Evolutionary conservation across 2,888 invertebrate species (phyloP).

Genomic region (Callyntrura guangdongensis): DNA sequence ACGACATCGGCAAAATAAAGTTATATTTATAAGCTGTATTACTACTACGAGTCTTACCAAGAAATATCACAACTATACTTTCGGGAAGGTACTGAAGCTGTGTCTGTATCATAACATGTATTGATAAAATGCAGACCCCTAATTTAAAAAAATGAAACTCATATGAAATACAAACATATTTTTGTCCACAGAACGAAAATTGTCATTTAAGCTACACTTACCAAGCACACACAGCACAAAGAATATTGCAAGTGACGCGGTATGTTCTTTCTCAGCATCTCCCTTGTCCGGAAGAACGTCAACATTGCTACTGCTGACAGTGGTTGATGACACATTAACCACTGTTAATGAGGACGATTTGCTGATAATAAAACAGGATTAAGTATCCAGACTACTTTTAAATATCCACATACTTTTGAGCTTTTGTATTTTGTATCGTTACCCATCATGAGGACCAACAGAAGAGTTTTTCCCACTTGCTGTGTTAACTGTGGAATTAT

Average conservation of each 20-base stretch:
- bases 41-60: too few species aligned
- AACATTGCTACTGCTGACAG: conserved; percentile 61
- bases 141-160: conserved; percentile 61
- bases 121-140: conserved; percentile 96
- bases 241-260: conserved; percentile 98
- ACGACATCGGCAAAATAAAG: neutral
- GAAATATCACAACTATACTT: conserved; percentile 98
- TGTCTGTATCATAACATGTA: conserved; percentile 97
- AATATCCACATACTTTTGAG: too few species aligned
- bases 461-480: neutral
- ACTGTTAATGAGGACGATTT: conserved; percentile 35
- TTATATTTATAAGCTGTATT: conserved; percentile 1
- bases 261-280: conserved; percentile 98
- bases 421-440: too few species aligned
- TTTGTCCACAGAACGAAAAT: too few species aligned
- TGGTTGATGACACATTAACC: conserved; percentile 67
- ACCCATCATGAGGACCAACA: neutral
- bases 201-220: too few species aligned
- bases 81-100: conserved; percentile 99
- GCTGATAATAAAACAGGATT: too few species aligned
- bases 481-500: neutral
- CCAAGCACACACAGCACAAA: conserved; percentile 97
- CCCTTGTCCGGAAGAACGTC: conserved; percentile 92
- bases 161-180: too few species aligned
- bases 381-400: too few species aligned